Base-by-base conservation (phyloP, 2,113 vertebrate genomes). In the Campylomormyrus numenius region DNA sequence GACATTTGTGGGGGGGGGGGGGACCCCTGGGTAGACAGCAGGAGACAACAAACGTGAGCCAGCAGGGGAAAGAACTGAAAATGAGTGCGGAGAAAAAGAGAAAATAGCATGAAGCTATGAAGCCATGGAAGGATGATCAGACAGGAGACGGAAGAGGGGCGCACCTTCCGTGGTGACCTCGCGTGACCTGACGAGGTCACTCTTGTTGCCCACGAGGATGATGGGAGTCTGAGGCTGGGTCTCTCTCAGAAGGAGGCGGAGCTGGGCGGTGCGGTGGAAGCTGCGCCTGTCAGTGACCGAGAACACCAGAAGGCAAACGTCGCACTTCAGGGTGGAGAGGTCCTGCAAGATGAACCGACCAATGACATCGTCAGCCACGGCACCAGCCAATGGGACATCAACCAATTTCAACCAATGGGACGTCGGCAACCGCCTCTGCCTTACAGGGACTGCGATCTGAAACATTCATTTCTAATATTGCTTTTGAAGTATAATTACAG, bases 171-270 rank as follows among this genome's bases (percentile, higher is more conserved):
- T 77, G 3, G 95, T 96, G 88, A 98, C 97, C 90, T 97, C 97
- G 35, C 97, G 93, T 0, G 96, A 96, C 50, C 97, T 96, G 0
- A 97, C 97, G 6, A 98, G 94, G 93, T 97, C 97, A 0, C 97
- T 97, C 94, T 97, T 98, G 92, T 98, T 98, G 90, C 97, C 97
- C 9, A 97, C 97, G 0, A 98, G 95, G 94, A 98, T 98, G 92
- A 98, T 96, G 86, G 97, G 97, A 46, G 97, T 96, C 83, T 97
- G 96, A 0, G 96, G 97, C 89, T 97, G 96, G n/a, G 95, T 97
- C 92, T 97, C 95, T 87, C 96, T 96, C 56, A 96, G 94, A 50
- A 97, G 96, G 24, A 98, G 96, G 53, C 96, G 94, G 39, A 97
- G 95, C 42, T 97, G 96, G 83, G 97, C 96, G 0, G 97, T 96